phyloP scores from a whole-genome alignment of 1,140 invertebrate genomes.

The Sycobia sp. region DNA sequence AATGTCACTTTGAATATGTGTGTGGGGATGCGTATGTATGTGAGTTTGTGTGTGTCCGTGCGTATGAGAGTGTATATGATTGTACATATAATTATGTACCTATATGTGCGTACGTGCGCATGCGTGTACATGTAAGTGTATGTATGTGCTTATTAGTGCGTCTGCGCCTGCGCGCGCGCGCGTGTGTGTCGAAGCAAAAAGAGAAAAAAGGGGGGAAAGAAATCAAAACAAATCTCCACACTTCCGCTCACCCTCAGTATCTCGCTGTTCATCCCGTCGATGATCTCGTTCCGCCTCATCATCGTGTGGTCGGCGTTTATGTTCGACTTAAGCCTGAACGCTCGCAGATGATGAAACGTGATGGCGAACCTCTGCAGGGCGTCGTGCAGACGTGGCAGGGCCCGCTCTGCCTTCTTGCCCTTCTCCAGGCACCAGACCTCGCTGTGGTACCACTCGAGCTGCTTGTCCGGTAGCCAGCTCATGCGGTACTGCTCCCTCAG shows the following conservation, averaged over 20 bases:
- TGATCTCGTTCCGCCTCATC: slow-evolving; percentile 47
- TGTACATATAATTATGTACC: too few species aligned
- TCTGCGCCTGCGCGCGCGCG: too few species aligned
- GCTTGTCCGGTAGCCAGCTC: slow-evolving; percentile 58
- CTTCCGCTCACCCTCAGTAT: slow-evolving; percentile 53
- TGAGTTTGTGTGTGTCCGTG: too few species aligned
- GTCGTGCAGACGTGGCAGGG: slow-evolving; percentile 54
- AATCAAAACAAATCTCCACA: too few species aligned
- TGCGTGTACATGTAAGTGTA: too few species aligned
- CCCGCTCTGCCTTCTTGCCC: slow-evolving; percentile 53
- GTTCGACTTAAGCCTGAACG: slow-evolving; percentile 47
- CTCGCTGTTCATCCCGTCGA: slow-evolving; percentile 53
- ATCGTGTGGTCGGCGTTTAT: slow-evolving; percentile 47
- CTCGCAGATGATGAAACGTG: slow-evolving; percentile 52
- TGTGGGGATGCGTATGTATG: too few species aligned
- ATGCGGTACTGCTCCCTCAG: slow-evolving; percentile 54
- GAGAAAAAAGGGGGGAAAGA: too few species aligned
- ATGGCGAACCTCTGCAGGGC: slow-evolving; percentile 59
- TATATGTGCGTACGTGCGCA: too few species aligned
- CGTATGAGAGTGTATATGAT: too few species aligned
- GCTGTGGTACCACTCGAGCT: slow-evolving; percentile 55
- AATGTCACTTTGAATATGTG: too few species aligned
- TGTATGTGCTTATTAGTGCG: too few species aligned
- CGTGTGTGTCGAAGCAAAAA: too few species aligned
- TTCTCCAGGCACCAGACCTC: slow-evolving; percentile 57